Conservation (phyloP, 2,797 vertebrate genomes). For the Champsocephalus esox region DNA sequence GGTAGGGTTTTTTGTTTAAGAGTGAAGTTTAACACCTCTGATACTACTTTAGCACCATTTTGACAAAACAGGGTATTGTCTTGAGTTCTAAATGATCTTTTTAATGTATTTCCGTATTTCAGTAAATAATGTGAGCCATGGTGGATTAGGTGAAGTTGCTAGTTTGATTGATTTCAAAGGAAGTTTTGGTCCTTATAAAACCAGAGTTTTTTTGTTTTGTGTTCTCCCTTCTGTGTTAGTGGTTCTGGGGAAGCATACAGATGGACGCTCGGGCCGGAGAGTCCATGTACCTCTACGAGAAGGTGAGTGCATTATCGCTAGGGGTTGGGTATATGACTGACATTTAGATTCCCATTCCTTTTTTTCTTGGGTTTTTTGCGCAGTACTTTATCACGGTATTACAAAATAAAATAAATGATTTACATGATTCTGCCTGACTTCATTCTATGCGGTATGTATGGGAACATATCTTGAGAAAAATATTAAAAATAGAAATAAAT, state of each 20-base stretch:
- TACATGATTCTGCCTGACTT: too few species aligned
- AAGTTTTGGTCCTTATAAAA: background rate
- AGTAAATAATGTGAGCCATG: constrained; percentile 41
- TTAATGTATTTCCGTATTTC: constrained; percentile 51
- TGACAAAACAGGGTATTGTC: background rate
- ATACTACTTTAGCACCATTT: background rate
- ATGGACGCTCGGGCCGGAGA: constrained; percentile 98
- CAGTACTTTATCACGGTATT: too few species aligned
- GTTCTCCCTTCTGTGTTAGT: constrained; percentile 79
- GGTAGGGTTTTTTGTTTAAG: constrained; percentile 78
- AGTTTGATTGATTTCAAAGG: constrained; percentile 30
- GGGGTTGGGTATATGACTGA: too few species aligned
- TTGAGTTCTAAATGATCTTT: too few species aligned
- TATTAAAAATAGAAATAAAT: too few species aligned
- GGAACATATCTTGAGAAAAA: too few species aligned
- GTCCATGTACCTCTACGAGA: constrained; percentile 97
- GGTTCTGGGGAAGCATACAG: constrained; percentile 99
- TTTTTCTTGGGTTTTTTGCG: too few species aligned
- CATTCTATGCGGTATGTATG: too few species aligned
- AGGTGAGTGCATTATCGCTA: constrained; percentile 81
- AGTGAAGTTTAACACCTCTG: background rate
- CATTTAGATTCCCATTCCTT: too few species aligned
- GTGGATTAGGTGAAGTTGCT: constrained; percentile 33
- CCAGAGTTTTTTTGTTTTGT: background rate
- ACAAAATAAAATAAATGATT: too few species aligned